These are phyloP conservation scores for Drosophila lowei DNA, from an alignment of 1,140 invertebrate genomes.

Conservation along the genomic window DNA sequence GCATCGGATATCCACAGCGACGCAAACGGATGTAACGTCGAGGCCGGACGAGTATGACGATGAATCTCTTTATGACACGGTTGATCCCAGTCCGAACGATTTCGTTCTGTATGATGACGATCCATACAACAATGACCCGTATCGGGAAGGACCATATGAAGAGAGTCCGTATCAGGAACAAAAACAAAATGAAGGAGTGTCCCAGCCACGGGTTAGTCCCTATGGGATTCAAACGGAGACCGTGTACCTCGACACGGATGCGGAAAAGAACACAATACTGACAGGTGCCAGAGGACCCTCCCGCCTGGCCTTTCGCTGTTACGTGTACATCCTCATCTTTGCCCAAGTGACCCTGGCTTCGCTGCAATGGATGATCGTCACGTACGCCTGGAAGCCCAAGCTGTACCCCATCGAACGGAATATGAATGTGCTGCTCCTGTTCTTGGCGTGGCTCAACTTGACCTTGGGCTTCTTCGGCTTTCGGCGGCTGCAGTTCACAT, in stretches of 20 bases:
- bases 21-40: neutral
- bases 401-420: conserved; percentile 24
- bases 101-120: too few species aligned
- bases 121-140: too few species aligned
- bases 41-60: too few species aligned
- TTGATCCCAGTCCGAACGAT: too few species aligned
- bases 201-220: too few species aligned
- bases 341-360: conserved; percentile 40
- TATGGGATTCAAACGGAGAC: too few species aligned
- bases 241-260: too few species aligned
- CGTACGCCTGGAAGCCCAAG: conserved; percentile 43
- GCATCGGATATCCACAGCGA: conserved; percentile 5
- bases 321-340: conserved; percentile 39
- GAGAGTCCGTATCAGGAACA: too few species aligned
- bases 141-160: too few species aligned
- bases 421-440: conserved; percentile 36
- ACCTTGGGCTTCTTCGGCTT: conserved; percentile 51
- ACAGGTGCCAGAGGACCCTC: neutral
- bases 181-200: too few species aligned
- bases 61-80: too few species aligned
- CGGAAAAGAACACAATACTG: neutral
- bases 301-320: conserved; percentile 20
- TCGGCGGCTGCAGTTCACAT: conserved; percentile 50
- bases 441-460: conserved; percentile 50
- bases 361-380: conserved; percentile 49